These are phyloP conservation scores for Athene cunicularia DNA, from an alignment of 2,113 vertebrate species.

Conservation along the genomic window DNA sequence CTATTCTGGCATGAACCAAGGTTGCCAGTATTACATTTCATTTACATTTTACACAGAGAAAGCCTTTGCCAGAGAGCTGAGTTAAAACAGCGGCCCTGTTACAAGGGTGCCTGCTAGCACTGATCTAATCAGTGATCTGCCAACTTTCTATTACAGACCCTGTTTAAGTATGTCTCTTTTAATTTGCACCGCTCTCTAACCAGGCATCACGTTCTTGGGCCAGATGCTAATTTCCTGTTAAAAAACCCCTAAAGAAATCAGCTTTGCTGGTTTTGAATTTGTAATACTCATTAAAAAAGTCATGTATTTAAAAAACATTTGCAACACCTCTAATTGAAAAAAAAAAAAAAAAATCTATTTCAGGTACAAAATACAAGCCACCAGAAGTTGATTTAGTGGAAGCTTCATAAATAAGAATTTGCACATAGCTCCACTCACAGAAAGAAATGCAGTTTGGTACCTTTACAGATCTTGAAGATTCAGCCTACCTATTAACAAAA, in stretches of 20 bases:
- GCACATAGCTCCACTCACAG: background rate
- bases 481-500: background rate
- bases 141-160: background rate
- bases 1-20: background rate
- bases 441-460: background rate
- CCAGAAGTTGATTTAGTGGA: background rate
- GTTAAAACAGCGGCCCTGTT: background rate
- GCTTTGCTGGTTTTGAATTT: background rate
- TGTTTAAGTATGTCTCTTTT: background rate
- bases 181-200: slow-evolving; percentile 12
- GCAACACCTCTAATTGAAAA: background rate
- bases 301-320: background rate
- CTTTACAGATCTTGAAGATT: background rate
- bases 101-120: slow-evolving; percentile 2
- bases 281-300: background rate
- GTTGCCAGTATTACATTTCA: slow-evolving; percentile 29
- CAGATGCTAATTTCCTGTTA: background rate
- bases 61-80: slow-evolving; percentile 5
- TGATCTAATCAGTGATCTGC: slow-evolving; percentile 39
- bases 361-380: background rate
- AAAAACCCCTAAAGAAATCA: background rate
- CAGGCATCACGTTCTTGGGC: background rate
- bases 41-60: slow-evolving; percentile 33
- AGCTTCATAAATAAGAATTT: background rate
- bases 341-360: background rate